Evolutionary conservation across 2,113 vertebrate species (phyloP).

Genomic region (Onychorhynchus coronatus): DNA sequence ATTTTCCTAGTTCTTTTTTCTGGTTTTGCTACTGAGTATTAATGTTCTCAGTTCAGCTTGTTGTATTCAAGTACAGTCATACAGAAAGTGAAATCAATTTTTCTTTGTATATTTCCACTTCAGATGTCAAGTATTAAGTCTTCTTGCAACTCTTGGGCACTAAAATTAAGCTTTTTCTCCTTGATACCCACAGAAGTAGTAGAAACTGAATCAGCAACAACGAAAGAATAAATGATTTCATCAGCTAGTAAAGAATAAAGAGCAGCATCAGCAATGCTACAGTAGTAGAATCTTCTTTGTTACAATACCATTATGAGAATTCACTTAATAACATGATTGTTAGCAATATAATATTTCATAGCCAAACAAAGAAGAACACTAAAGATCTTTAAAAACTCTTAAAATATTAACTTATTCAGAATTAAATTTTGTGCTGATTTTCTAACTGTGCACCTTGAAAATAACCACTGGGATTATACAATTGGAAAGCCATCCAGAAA

Average conservation of each 20-base stretch:
- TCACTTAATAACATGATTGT: not conserved
- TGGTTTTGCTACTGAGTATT: not conserved
- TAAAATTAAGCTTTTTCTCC: not conserved
- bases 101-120: conserved; percentile 2
- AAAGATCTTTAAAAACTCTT: not conserved
- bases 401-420: not conserved
- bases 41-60: not conserved
- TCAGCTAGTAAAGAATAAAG: not conserved
- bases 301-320: not conserved
- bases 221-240: not conserved
- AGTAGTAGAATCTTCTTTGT: not conserved
- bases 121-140: not conserved
- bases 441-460: not conserved
- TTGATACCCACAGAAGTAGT: not conserved
- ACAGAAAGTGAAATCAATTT: not conserved
- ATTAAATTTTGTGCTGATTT: not conserved
- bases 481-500: not conserved
- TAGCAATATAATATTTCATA: not conserved
- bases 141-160: not conserved
- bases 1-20: not conserved
- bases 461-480: not conserved
- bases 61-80: not conserved
- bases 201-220: conserved; percentile 5
- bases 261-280: not conserved
- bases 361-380: not conserved